These are phyloP conservation scores for Meloidogyne chitwoodi DNA, from an alignment of 1,140 invertebrate species.

Conservation along the genomic window DNA sequence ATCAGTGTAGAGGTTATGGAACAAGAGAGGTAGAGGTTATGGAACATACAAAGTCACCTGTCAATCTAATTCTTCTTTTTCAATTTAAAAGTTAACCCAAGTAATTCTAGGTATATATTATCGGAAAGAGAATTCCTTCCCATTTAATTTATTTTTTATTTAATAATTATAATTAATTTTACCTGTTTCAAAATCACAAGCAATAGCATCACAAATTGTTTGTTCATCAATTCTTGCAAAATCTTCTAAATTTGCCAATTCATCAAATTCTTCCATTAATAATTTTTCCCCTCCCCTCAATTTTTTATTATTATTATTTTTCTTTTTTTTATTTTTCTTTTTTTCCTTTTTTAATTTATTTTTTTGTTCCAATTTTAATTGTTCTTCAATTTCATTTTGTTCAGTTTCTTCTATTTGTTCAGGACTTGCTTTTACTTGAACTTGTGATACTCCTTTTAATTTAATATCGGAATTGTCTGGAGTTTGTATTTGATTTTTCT, in stretches of 20 bases:
- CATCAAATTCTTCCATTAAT: neutral
- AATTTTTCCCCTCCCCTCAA: neutral
- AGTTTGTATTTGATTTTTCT: neutral
- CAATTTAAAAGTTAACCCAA: too few species aligned
- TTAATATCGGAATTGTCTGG: neutral
- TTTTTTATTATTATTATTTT: neutral
- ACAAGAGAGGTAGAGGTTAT: too few species aligned
- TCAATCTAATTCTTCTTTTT: too few species aligned
- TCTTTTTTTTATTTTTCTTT: neutral
- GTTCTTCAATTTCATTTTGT: neutral
- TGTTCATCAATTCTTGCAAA: conserved; percentile 32
- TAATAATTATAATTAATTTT: too few species aligned
- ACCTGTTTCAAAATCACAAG: conserved; percentile 39
- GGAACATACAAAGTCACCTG: too few species aligned
- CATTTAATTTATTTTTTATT: too few species aligned
- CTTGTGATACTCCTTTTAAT: conserved; percentile 14
- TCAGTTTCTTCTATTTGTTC: neutral
- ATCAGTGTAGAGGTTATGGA: too few species aligned
- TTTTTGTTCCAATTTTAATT: neutral
- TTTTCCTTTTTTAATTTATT: neutral
- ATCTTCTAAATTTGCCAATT: conserved; percentile 22
- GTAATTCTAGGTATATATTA: too few species aligned
- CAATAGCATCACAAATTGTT: conserved; percentile 33
- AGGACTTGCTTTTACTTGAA: neutral
- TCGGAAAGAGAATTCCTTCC: too few species aligned